Evolutionary conservation across 1,140 invertebrate species (phyloP), one percentile per base, ranked within the genome.

Genomic region (Limonius californicus): DNA sequence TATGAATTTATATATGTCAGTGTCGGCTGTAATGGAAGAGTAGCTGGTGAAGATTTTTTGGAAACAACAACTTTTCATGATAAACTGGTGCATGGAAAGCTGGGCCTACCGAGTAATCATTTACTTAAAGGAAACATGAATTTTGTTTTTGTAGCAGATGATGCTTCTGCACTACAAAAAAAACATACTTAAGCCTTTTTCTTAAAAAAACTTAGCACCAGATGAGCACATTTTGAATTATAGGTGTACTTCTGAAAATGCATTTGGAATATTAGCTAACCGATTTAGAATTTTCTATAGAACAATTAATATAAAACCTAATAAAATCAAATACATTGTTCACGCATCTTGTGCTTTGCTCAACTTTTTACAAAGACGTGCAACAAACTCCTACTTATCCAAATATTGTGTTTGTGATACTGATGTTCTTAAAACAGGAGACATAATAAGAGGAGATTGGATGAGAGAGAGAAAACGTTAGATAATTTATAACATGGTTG

Each of bases 141-240:
- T 59, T 63, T 62, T 71, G 62, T 72, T 56, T 45, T 76, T 59
- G 69, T 76, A 23, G 70, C 63, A 53, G 76, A 77, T 63, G 74
- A 76, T 60, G 76, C 76, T 12, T 78, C 76, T 67, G 61, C 68
- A 18, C 58, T 77, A 27, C 27, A 65, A 16, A 53, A 59, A n/a
- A 47, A 63, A 73, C 57, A 57, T 78, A 14, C 74, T 78, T 70
- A 70, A 70, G 61, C 74, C 72, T 18, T 76, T 64, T 65, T 54
- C 70, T 2, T 9, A 16, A 6, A 54, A 45, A 11, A 56, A 62
- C 42, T 60, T 78, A 19, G 60, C 59, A 54, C 53, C 67, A 11
- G 45, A 71, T 61, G 66, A 81, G 67, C 66, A 71, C 23, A 57
- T 70, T 80, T 56, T 83, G 76, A 67, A 81, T 83, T 62, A 71